These are phyloP conservation scores for Beris morrisii DNA, from an alignment of 2,888 invertebrate species.

Conservation along the genomic window DNA sequence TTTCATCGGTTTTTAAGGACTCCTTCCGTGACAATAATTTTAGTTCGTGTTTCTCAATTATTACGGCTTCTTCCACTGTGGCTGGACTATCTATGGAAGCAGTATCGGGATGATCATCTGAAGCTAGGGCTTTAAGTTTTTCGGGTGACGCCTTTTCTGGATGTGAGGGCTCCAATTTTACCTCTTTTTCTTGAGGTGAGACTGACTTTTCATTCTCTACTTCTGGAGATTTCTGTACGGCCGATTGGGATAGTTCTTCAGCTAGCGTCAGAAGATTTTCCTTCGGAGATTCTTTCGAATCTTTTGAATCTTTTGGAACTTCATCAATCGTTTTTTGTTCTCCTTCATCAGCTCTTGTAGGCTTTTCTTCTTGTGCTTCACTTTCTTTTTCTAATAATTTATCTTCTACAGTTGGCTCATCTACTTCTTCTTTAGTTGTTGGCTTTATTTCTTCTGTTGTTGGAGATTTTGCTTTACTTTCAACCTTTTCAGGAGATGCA, in stretches of 20 bases:
- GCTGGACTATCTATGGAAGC: slow-evolving; percentile 52
- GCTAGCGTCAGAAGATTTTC: slow-evolving; percentile 10
- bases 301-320: slow-evolving; percentile 38
- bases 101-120: slow-evolving; percentile 48
- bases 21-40: slow-evolving; percentile 26
- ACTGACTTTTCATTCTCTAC: background rate
- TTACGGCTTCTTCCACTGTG: slow-evolving; percentile 51
- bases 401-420: background rate
- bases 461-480: background rate
- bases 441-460: background rate
- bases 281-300: slow-evolving; percentile 43
- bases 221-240: background rate
- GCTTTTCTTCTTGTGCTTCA: slow-evolving; percentile 52
- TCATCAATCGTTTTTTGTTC: background rate
- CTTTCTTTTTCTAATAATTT: background rate
- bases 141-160: slow-evolving; percentile 41
- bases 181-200: background rate
- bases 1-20: slow-evolving; percentile 34
- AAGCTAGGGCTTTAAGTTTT: slow-evolving; percentile 4
- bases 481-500: slow-evolving; percentile 2
- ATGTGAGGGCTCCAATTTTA: background rate
- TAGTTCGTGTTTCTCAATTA: slow-evolving; percentile 11
- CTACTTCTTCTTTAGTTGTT: background rate
- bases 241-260: background rate
- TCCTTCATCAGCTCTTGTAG: slow-evolving; percentile 49